Conservation (phyloP, 2,113 vertebrate genomes). For the Serinus canaria region DNA sequence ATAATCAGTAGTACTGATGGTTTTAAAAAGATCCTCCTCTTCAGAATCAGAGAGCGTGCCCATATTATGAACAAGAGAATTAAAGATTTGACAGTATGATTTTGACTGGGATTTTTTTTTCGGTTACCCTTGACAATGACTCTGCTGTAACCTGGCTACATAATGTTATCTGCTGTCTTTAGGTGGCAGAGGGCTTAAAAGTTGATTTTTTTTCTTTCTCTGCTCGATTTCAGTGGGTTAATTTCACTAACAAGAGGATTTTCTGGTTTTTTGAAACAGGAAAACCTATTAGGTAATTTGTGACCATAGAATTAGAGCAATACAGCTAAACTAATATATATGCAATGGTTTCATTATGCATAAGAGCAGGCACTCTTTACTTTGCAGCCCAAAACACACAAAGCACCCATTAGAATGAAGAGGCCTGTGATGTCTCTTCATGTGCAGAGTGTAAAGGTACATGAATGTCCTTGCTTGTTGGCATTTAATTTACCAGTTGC, state of each 20-base stretch:
- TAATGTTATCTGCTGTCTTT: slow-evolving; percentile 33
- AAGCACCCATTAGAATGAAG: slow-evolving; percentile 43
- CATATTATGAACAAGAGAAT: slow-evolving; percentile 51
- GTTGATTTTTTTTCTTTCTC: slow-evolving; percentile 19
- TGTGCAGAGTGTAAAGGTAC: slow-evolving; percentile 69
- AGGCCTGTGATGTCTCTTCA: slow-evolving; percentile 53
- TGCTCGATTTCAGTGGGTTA: neutral
- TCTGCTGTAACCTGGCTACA: slow-evolving; percentile 33
- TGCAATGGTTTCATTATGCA: neutral
- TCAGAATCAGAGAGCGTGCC: neutral
- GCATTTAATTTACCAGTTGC: slow-evolving; percentile 81
- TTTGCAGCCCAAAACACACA: slow-evolving; percentile 19
- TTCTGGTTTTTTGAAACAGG: slow-evolving; percentile 23
- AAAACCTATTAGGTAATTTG: slow-evolving; percentile 48
- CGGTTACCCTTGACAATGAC: slow-evolving; percentile 38
- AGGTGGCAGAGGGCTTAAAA: slow-evolving; percentile 39
- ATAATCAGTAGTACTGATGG: neutral
- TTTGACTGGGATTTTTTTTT: slow-evolving; percentile 64
- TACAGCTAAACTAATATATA: neutral
- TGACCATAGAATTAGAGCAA: neutral
- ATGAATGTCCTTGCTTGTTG: slow-evolving; percentile 74
- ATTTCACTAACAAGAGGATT: slow-evolving; percentile 35
- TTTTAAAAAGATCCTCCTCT: slow-evolving; percentile 37
- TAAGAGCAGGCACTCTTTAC: slow-evolving; percentile 6
- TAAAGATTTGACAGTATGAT: slow-evolving; percentile 39